Base-by-base conservation (phyloP, 2,797 vertebrate species). In the Rhinophrynus dorsalis region DNA sequence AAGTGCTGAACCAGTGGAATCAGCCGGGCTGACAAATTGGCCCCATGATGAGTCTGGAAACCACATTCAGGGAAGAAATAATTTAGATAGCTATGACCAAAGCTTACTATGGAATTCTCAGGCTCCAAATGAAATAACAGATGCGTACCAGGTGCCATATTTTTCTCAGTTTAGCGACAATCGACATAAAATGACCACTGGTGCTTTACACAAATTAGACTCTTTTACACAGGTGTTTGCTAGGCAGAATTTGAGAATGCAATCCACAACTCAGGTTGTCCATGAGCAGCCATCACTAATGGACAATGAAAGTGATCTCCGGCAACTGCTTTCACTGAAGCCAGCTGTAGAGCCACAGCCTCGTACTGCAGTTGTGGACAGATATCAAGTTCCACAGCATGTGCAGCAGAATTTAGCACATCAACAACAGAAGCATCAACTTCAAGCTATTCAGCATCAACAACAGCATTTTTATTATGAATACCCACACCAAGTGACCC, bases 201-300 rank as follows among this genome's bases (percentile, higher is more conserved):
- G 85, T 0, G 88, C 86, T 74, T 81, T 91, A 58, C 92, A 94
- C 78, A 92, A 92, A 66, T 76, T 94, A 75, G 93, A 94, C 78
- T 92, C 93, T 21, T 94, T 94, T 68, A 92, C 90, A 1, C 92
- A 94, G 78, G 93, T 91, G 40, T 94, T 94, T 81, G 83, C 92
- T 61, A 89, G 83, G 76, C 93, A 93, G 75, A 94, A 92, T 76
- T 80, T 91, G 75, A 84, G 88, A 18, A 86, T 90, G 71, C 88
- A 92, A 74, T 85, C 88, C 64, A 90, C 88, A 74, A 84, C 90
- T 82, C 89, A 91, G 82, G 82, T 88, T 75, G 77, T 91, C 75
- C 87, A 87, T 29, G 64, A 84, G 0, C 88, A 88, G 74, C 79
- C 89, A 0, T 76, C 84, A 0, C 82, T 86, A 75, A 80, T 81